A percentile compares a stretch with the other conserved stretches of the same genome.
These are phyloP conservation scores for Lordiphosa clarofinis DNA, from an alignment of 1,140 invertebrate genomes.

Conservation along the genomic window DNA sequence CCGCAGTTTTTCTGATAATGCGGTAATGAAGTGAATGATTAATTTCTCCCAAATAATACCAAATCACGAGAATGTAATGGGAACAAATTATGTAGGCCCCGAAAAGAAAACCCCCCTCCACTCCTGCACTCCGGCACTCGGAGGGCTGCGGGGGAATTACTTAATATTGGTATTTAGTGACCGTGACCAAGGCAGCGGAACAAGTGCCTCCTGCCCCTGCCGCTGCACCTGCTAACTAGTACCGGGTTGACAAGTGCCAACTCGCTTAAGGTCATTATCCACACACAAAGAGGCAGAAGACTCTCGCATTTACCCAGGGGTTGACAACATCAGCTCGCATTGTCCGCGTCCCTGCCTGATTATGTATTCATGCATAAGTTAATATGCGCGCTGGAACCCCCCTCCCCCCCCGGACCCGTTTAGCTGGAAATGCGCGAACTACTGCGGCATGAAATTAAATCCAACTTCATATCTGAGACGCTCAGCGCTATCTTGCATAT, in stretches of 20 bases:
- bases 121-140: too few relatives aligned
- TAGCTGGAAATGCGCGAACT: constrained; percentile 78
- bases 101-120: too few relatives aligned
- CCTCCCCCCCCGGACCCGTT: constrained; percentile 39
- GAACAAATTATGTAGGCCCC: constrained; percentile 37
- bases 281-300: constrained; percentile 21
- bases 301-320: constrained; percentile 30
- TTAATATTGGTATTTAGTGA: constrained; percentile 64
- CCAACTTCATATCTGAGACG: constrained; percentile 56
- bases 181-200: constrained; percentile 40
- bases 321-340: constrained; percentile 60
- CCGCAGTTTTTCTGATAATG: constrained; percentile 34
- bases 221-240: constrained; percentile 41
- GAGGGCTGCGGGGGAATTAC: constrained; percentile 30
- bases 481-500: constrained; percentile 70
- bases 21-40: constrained; percentile 63
- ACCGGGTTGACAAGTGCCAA: constrained; percentile 31
- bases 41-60: constrained; percentile 54
- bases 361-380: constrained; percentile 73
- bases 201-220: constrained; percentile 1
- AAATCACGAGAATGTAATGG: constrained; percentile 48
- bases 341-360: constrained; percentile 38
- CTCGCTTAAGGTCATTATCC: constrained; percentile 51
- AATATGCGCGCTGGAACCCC: constrained; percentile 23
- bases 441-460: constrained; percentile 79